phyloP scores from a whole-genome alignment of 2,113 vertebrate genomes.

The Neolamprologus cancellatus region DNA sequence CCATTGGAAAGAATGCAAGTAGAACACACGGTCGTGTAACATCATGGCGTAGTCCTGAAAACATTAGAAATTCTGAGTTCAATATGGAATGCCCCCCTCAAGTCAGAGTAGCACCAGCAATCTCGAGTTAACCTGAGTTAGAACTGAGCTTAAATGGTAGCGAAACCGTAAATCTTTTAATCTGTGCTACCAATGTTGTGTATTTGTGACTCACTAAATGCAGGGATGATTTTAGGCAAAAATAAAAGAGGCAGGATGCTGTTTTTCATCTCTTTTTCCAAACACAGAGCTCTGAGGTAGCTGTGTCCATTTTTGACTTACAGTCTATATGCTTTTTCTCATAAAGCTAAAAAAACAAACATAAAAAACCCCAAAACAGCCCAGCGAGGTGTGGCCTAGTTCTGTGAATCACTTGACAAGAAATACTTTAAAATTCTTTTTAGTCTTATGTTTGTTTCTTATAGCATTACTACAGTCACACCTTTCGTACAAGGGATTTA shows the following conservation, averaged over 20 bases:
- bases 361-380: fast-evolving
- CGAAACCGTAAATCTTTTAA: fast-evolving
- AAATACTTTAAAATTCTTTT: background rate
- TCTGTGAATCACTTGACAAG: background rate
- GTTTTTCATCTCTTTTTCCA: background rate
- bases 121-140: background rate
- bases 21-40: no score
- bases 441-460: background rate
- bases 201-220: background rate
- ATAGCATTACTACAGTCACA: background rate
- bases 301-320: background rate
- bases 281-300: background rate
- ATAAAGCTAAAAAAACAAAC: background rate
- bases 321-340: background rate
- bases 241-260: background rate
- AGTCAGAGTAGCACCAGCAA: background rate
- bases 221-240: background rate
- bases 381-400: background rate
- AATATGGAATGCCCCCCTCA: background rate
- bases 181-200: background rate
- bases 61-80: background rate
- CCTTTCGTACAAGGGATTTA: fast-evolving
- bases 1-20: background rate
- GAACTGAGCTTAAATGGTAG: background rate
- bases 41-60: background rate